These are phyloP conservation scores for Aplochiton taeniatus DNA, from an alignment of 2,797 vertebrate species.

Conservation along the genomic window DNA sequence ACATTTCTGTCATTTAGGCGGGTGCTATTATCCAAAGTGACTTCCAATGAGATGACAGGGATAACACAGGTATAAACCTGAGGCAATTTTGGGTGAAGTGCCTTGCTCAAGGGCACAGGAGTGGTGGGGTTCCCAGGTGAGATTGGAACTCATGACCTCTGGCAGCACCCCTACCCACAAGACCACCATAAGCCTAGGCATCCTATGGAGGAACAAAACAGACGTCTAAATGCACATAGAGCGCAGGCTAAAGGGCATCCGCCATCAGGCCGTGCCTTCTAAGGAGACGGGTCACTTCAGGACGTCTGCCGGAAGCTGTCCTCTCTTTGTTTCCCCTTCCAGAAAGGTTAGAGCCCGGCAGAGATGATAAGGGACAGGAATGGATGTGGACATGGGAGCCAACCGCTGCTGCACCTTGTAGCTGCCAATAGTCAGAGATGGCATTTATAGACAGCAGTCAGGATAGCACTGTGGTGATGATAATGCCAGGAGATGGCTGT, in stretches of 20 bases:
- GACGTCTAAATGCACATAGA: not conserved
- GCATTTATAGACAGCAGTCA: not conserved
- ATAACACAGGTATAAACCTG: too few relatives aligned
- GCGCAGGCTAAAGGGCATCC: not conserved
- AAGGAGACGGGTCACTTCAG: slow-evolving; percentile 33
- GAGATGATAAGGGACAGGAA: slow-evolving; percentile 35
- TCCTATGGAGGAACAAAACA: too few relatives aligned
- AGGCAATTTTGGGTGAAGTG: too few relatives aligned
- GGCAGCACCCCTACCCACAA: too few relatives aligned
- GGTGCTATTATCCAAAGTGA: too few relatives aligned
- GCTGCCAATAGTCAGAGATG: not conserved
- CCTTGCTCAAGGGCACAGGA: too few relatives aligned
- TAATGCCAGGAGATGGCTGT: not conserved
- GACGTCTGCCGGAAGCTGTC: slow-evolving; percentile 26
- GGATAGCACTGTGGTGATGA: not conserved
- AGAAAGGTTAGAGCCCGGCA: slow-evolving; percentile 34
- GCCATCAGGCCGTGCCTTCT: not conserved
- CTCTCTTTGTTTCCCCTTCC: slow-evolving; percentile 25
- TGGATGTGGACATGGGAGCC: not conserved
- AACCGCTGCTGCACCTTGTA: not conserved
- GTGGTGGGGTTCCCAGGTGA: too few relatives aligned
- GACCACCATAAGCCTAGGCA: too few relatives aligned
- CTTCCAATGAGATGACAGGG: too few relatives aligned
- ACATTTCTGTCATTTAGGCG: too few relatives aligned
- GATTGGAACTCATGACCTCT: too few relatives aligned